Conservation (phyloP, 2,113 vertebrate species). For the Limnothrissa miodon region DNA sequence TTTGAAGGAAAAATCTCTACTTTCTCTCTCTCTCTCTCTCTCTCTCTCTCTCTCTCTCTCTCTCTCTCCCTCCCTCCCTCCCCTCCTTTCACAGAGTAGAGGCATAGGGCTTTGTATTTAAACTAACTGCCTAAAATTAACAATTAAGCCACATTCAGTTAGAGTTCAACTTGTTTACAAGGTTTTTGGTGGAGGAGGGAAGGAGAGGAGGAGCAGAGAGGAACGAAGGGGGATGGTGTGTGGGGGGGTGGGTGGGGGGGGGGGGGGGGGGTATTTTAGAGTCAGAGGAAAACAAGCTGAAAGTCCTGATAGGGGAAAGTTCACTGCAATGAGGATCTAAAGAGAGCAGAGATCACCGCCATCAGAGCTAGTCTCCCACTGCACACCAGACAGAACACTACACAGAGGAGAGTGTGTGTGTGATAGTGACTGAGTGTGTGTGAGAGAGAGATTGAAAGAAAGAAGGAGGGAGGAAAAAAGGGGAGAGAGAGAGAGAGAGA, state of each 20-base stretch:
- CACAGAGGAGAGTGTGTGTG: conserved; percentile 10
- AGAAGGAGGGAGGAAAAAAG: conserved; percentile 22
- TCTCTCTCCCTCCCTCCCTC: not conserved
- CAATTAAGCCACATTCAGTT: conserved; percentile 76
- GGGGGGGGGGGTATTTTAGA: conserved; percentile 25
- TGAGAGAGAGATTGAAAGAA: not conserved
- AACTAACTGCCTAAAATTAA: conserved; percentile 71
- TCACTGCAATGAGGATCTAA: conserved; percentile 59
- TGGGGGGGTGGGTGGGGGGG: conserved; percentile 40
- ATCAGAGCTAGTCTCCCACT: conserved; percentile 56
- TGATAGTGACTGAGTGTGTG: not conserved
- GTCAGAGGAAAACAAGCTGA: conserved; percentile 69
- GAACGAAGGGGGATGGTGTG: conserved; percentile 29
- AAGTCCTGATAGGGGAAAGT: conserved; percentile 81
- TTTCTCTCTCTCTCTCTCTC: not conserved
- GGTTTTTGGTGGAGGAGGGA: conserved; percentile 55
- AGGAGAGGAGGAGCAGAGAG: conserved; percentile 32
- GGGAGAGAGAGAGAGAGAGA: conserved; percentile 34
- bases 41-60: not conserved
- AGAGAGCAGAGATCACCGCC: conserved; percentile 51
- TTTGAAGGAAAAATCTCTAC: too few species aligned
- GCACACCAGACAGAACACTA: conserved; percentile 32
- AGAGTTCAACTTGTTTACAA: conserved; percentile 82
- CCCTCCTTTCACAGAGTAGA: conserved; percentile 14
- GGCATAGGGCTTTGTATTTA: conserved; percentile 55